Conservation (phyloP, 2,113 vertebrate genomes). For the Carlito syrichta region DNA sequence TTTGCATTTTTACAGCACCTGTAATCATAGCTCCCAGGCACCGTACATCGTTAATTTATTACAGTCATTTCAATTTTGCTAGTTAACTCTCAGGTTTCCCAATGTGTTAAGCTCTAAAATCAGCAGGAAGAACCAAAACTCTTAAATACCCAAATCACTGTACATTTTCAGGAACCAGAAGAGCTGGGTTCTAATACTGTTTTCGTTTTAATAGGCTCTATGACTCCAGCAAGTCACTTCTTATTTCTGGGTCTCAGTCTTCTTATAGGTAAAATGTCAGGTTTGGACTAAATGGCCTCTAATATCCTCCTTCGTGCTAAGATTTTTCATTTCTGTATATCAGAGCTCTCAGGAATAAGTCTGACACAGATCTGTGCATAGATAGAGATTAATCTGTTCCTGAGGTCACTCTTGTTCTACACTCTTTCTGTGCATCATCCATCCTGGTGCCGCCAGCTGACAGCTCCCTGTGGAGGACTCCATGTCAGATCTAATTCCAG, state of each 20-base stretch:
- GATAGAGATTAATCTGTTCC: constrained; percentile 51
- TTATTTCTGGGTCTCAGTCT: neutral
- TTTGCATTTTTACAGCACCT: constrained; percentile 47
- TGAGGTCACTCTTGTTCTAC: constrained; percentile 20
- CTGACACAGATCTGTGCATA: neutral
- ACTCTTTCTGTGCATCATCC: neutral
- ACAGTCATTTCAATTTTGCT: constrained; percentile 54
- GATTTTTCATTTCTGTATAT: neutral
- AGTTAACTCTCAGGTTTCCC: constrained; percentile 11
- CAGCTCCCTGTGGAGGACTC: constrained; percentile 50
- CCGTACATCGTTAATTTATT: constrained; percentile 54
- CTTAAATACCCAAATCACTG: neutral
- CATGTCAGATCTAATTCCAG: constrained; percentile 62
- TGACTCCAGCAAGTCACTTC: neutral
- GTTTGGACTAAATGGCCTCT: neutral
- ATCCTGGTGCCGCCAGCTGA: constrained; percentile 28
- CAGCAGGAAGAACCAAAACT: neutral
- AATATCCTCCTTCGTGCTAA: neutral
- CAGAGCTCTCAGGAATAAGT: neutral
- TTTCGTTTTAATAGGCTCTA: neutral
- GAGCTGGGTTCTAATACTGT: neutral
- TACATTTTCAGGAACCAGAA: neutral
- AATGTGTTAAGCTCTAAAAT: neutral
- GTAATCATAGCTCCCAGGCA: constrained; percentile 46
- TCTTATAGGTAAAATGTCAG: neutral